Percentiles rank a stretch among this genome's conserved stretches.
Conservation (phyloP, 2,888 invertebrate species). For the Eilema depressum region DNA sequence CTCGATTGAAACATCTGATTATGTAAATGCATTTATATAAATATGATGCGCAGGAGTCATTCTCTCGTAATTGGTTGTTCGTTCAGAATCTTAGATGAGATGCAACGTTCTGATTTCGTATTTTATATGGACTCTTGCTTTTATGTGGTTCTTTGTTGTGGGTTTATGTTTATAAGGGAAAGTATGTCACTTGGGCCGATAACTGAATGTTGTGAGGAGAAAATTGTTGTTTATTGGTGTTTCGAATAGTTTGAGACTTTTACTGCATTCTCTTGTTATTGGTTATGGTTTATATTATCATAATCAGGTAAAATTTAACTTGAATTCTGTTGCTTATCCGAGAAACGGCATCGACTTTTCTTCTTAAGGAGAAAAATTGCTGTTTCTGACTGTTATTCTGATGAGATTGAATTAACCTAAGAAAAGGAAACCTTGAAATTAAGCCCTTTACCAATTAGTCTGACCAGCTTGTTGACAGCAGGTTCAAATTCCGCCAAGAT, state of each 20-base stretch:
- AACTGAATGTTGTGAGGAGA: conserved; percentile 10
- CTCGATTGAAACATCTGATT: conserved; percentile 49
- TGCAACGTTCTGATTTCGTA: conserved; percentile 14
- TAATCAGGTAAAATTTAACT: neutral
- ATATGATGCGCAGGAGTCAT: conserved; percentile 51
- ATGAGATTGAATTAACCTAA: too few species aligned
- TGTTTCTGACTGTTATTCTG: too few species aligned
- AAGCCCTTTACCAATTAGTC: too few species aligned
- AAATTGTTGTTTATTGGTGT: conserved; percentile 15
- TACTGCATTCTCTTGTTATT: conserved; percentile 3
- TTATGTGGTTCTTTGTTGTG: conserved; percentile 11
- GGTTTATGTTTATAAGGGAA: conserved; percentile 9
- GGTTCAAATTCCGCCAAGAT: too few species aligned
- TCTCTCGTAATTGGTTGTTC: conserved; percentile 48
- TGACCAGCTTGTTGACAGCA: too few species aligned
- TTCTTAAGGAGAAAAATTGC: too few species aligned
- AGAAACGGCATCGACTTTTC: too few species aligned
- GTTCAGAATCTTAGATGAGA: conserved; percentile 27
- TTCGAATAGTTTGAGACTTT: conserved; percentile 9
- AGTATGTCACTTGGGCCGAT: conserved; percentile 16
- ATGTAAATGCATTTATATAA: conserved; percentile 39
- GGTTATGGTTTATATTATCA: conserved; percentile 9
- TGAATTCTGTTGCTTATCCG: neutral
- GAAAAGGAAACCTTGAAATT: too few species aligned
- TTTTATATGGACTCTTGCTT: conserved; percentile 10